phyloP scores from a whole-genome alignment of 2,797 vertebrate genomes.

The Gobio occitaniae region DNA sequence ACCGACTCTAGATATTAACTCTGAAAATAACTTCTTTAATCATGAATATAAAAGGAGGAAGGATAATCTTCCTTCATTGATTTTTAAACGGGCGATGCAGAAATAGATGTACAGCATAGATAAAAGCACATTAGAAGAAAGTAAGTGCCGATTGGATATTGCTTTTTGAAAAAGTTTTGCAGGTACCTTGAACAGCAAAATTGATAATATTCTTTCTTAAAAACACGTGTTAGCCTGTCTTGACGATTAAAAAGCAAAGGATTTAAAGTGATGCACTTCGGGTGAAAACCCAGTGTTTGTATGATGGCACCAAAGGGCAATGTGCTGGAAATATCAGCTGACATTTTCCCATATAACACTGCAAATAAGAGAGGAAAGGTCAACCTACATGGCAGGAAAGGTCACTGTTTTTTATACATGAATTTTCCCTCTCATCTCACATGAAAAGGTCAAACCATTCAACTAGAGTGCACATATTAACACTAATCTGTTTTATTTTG shows the following conservation, averaged over 20 bases:
- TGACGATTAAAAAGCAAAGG: not conserved
- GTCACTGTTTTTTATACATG: slow-evolving; percentile 68
- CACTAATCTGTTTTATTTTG: slow-evolving; percentile 22
- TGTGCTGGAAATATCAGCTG: slow-evolving; percentile 67
- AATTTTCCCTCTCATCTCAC: slow-evolving; percentile 51
- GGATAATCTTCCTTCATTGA: slow-evolving; percentile 54
- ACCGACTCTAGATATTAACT: slow-evolving; percentile 56
- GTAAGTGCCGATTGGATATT: slow-evolving; percentile 35
- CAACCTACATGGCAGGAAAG: slow-evolving; percentile 64
- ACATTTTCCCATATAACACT: slow-evolving; percentile 69
- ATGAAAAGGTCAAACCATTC: slow-evolving; percentile 62
- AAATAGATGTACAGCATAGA: slow-evolving; percentile 40
- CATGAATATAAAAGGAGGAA: slow-evolving; percentile 57
- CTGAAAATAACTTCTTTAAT: slow-evolving; percentile 63
- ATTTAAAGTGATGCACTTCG: slow-evolving; percentile 53
- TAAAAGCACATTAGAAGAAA: slow-evolving; percentile 57
- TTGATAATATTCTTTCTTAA: not conserved
- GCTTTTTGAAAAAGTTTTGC: slow-evolving; percentile 37
- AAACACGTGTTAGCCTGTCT: slow-evolving; percentile 2
- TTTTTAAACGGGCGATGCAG: slow-evolving; percentile 48
- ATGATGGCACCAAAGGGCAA: slow-evolving; percentile 57
- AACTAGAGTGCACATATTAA: slow-evolving; percentile 52
- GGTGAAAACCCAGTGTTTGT: slow-evolving; percentile 63
- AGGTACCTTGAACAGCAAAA: not conserved
- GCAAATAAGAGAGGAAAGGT: slow-evolving; percentile 65